Percentiles rank a stretch among this genome's conserved stretches.
Evolutionary conservation across 2,888 invertebrate genomes (phyloP).

Genomic region (Chymomyza caudatula): DNA sequence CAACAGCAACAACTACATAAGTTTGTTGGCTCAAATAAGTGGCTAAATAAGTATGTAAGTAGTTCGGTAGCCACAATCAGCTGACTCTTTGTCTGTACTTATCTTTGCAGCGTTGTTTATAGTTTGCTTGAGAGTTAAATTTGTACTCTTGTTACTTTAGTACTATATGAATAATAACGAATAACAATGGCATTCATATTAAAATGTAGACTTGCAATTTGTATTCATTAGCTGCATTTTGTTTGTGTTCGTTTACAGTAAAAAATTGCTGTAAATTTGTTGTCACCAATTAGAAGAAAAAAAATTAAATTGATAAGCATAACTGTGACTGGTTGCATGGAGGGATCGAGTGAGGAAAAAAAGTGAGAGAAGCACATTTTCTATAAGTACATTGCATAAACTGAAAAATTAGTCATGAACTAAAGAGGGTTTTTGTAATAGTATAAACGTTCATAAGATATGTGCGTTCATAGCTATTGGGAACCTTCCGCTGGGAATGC

Average conservation of each 20-base stretch:
- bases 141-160: neutral
- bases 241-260: constrained; percentile 35
- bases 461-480: no score
- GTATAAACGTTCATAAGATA: no score
- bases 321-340: neutral
- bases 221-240: constrained; percentile 64
- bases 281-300: constrained; percentile 34
- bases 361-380: no score
- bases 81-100: neutral
- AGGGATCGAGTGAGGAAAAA: neutral
- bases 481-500: no score
- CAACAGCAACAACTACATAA: constrained; percentile 60
- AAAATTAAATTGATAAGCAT: neutral
- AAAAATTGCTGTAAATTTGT: constrained; percentile 38
- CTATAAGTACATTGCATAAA: no score
- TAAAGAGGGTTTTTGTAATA: no score
- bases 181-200: neutral
- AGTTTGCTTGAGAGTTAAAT: neutral
- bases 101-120: neutral
- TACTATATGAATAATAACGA: neutral
- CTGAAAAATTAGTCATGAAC: no score
- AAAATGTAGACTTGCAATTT: constrained; percentile 45
- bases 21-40: constrained; percentile 57
- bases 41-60: constrained; percentile 40
- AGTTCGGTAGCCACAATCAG: neutral